Evolutionary conservation across 2,888 invertebrate genomes (phyloP), one percentile per base, ranked within the genome.

Genomic region (Epinotia nisella): DNA sequence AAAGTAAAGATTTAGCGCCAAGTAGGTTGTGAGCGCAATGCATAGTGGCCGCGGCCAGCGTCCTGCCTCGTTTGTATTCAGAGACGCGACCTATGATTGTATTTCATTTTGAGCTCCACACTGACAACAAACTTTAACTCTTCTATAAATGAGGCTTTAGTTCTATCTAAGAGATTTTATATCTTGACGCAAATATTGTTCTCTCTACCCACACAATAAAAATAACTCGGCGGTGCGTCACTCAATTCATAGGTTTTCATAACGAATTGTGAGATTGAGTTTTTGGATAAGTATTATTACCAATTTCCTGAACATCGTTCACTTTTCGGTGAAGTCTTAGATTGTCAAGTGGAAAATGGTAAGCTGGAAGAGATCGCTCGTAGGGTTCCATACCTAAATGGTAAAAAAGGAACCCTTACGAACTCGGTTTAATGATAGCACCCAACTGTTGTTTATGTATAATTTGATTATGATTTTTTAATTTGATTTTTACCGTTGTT

Each of bases 21-120:
- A 90, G 87, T 90, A 85, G 90, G 90, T 87, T 90, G 84, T 78
- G 79, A 81, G 80, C 76, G 84, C 82, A 85, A 85, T 79, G 78
- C 78, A 81, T 41, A 3, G 11, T 11, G 29, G 49, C 77, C 74
- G 77, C 84, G 81, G 82, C 83, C 80, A 78, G 77, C 78, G 62
- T 19, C 77, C 79, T 80, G 79, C 79, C 80, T 83, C 82, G 85
- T 89, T 87, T 86, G 82, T 82, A 87, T 86, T 80, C 78, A 78
- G 79, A 79, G 78, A 59, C 15, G 73, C 71, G 55, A 61, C 55
- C 29, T 19, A 61, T 62, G 68, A 64, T 73, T 69, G 62, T 69
- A 58, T 73, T 62, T 73, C 62, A 73, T 69, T 64, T 69, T 29
- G 58, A 61, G 58, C 65, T 71, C 65, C 41, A 19, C 68, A 24